A percentile compares a stretch with the other conserved stretches of the same genome.
phyloP scores from a whole-genome alignment of 2,797 vertebrate genomes.

The Allobates femoralis region DNA sequence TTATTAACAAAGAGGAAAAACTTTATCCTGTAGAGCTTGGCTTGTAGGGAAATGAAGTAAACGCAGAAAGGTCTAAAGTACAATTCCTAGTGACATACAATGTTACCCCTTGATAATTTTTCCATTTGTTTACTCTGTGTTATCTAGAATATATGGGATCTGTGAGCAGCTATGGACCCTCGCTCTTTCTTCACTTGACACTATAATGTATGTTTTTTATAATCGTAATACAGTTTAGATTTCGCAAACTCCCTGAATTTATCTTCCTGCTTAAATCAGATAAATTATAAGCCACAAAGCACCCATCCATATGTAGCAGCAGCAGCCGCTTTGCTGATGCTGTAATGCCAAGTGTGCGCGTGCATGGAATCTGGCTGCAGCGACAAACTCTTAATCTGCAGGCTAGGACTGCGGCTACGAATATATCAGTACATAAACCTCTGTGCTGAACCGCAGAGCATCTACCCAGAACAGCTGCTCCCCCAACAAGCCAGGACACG shows the following conservation, averaged over 20 bases:
- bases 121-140: not conserved
- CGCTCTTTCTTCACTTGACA: not conserved
- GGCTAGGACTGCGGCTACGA: conserved; percentile 12
- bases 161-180: not conserved
- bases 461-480: not conserved
- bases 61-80: no score
- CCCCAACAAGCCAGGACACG: conserved; percentile 4
- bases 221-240: not conserved
- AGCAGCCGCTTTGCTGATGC: not conserved
- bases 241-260: not conserved
- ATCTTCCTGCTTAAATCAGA: not conserved
- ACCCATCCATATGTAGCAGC: not conserved
- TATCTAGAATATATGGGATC: not conserved
- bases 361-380: conserved; percentile 3
- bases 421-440: not conserved
- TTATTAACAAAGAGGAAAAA: no score
- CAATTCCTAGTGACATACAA: not conserved
- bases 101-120: not conserved
- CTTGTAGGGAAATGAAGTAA: no score
- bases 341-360: not conserved
- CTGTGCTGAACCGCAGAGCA: not conserved
- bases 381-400: not conserved
- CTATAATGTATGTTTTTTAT: no score
- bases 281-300: not conserved
- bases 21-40: no score